Evolutionary conservation across 2,797 vertebrate genomes (phyloP).

Genomic region (Enoplosus armatus): DNA sequence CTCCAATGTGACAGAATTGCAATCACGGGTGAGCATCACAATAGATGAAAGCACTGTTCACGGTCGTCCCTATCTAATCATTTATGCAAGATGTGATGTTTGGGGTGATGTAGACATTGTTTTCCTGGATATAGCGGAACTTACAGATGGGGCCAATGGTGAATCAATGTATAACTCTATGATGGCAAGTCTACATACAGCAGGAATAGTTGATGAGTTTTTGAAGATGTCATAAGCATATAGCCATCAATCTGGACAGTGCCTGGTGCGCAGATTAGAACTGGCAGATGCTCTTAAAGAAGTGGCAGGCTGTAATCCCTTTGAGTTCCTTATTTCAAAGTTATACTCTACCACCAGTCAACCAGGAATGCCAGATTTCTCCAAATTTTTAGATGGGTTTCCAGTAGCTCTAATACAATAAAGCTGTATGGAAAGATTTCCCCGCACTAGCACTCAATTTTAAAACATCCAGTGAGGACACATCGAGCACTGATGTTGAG

Average conservation of each 20-base stretch:
- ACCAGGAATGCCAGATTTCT: slow-evolving; percentile 10
- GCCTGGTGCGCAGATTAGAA: neutral
- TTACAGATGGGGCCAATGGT: neutral
- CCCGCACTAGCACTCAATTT: neutral
- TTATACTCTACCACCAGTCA: slow-evolving; percentile 8
- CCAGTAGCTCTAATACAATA: neutral
- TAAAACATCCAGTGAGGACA: slow-evolving; percentile 23
- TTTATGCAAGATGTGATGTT: neutral
- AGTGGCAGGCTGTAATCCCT: neutral
- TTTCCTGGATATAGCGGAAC: neutral
- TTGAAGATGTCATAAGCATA: neutral
- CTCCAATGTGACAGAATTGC: neutral
- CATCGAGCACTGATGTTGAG: neutral
- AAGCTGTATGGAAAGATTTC: slow-evolving; percentile 8
- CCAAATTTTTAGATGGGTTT: neutral
- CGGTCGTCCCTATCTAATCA: neutral
- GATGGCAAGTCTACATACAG: neutral
- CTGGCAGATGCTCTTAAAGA: neutral
- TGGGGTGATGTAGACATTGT: neutral
- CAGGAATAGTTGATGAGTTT: neutral
- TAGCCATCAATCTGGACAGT: neutral
- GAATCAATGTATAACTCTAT: neutral
- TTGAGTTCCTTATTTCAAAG: neutral
- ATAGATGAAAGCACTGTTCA: neutral
- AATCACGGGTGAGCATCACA: neutral